phyloP scores from a whole-genome alignment of 2,797 vertebrate genomes.

The Alfaro cultratus region DNA sequence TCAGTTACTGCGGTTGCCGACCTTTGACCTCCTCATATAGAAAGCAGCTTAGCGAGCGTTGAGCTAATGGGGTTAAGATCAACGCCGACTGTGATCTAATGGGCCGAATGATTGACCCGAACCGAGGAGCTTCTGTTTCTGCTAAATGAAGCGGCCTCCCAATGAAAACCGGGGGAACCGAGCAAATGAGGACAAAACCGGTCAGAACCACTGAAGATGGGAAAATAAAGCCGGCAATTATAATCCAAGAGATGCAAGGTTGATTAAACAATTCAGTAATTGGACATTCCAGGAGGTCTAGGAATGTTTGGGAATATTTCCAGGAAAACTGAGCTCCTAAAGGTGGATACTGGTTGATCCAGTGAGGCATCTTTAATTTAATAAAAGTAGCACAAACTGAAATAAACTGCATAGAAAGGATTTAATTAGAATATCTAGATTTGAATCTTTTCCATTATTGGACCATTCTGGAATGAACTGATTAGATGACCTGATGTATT shows the following conservation, averaged over 20 bases:
- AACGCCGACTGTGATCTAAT: constrained; percentile 18
- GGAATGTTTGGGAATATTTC: background rate
- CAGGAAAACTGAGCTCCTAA: background rate
- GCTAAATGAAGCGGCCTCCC: background rate
- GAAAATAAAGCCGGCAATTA: background rate
- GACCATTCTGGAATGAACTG: no score
- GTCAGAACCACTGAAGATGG: background rate
- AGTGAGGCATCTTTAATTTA: background rate
- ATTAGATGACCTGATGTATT: background rate
- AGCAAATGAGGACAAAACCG: background rate
- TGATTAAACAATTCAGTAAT: background rate
- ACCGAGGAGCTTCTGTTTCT: background rate
- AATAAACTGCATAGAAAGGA: background rate
- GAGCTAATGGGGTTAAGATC: constrained; percentile 29
- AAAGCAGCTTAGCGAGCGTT: constrained; percentile 33
- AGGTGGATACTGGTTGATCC: background rate
- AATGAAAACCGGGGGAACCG: background rate
- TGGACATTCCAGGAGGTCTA: background rate
- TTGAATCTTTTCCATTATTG: background rate
- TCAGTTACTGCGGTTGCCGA: constrained; percentile 17
- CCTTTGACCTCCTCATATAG: constrained; percentile 18
- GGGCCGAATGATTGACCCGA: background rate
- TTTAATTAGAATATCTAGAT: background rate
- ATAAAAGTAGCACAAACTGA: background rate
- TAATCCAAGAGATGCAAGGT: background rate